These are phyloP conservation scores for Crax fasciolata DNA, from an alignment of 2,797 vertebrate genomes.

Conservation along the genomic window DNA sequence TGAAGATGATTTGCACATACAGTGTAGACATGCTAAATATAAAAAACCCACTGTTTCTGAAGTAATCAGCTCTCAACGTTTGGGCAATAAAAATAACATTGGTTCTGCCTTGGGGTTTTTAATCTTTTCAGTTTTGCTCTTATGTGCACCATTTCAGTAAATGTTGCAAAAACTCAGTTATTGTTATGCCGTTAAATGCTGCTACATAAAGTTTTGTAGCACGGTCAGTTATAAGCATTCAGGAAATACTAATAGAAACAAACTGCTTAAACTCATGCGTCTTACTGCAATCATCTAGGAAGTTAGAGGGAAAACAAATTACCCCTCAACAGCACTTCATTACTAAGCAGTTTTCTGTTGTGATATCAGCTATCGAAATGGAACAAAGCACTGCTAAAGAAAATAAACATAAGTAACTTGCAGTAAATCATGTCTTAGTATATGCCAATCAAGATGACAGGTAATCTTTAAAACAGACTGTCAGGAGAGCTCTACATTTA, in stretches of 20 bases:
- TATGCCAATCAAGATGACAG: background rate
- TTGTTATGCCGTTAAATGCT: background rate
- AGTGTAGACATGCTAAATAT: background rate
- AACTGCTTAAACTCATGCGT: background rate
- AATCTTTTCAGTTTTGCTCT: background rate
- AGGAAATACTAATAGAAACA: background rate
- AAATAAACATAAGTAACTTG: background rate
- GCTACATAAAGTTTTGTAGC: background rate
- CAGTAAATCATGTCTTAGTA: background rate
- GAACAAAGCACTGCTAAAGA: background rate
- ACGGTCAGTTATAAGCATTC: background rate
- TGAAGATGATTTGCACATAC: background rate
- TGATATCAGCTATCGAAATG: rapidly evolving
- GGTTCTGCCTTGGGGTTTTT: background rate
- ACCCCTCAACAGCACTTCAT: background rate
- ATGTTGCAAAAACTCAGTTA: background rate
- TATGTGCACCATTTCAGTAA: background rate
- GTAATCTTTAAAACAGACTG: background rate
- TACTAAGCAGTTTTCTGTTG: background rate
- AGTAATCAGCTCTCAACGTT: background rate
- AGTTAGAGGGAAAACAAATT: background rate
- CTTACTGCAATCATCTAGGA: background rate
- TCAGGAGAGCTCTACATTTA: background rate
- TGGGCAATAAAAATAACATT: background rate
- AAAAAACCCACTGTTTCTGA: background rate